These are phyloP conservation scores for Hiodon tergisus DNA, from an alignment of 2,113 vertebrate species.

Conservation along the genomic window DNA sequence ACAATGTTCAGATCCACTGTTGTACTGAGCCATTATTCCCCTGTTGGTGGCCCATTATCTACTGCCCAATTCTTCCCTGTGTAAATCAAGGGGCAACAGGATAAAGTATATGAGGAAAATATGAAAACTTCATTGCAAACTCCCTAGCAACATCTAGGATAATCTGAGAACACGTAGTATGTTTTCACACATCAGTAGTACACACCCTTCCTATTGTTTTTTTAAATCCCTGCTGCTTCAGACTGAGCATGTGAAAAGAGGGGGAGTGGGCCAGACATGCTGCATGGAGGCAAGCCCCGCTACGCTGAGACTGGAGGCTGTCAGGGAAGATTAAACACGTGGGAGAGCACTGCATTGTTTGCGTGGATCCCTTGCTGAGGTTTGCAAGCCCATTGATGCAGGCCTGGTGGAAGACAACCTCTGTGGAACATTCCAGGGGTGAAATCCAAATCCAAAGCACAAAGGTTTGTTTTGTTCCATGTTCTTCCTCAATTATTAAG, in stretches of 20 bases:
- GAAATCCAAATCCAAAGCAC: neutral
- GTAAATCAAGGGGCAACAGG: too few species aligned
- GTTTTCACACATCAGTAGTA: too few species aligned
- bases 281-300: conserved; percentile 8
- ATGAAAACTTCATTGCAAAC: too few species aligned
- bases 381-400: neutral
- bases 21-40: too few species aligned
- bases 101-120: too few species aligned
- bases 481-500: neutral
- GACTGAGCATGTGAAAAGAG: conserved; percentile 14
- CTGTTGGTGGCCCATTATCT: too few species aligned
- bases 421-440: neutral
- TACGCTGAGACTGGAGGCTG: conserved; percentile 30
- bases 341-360: conserved; percentile 6
- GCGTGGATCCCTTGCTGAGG: neutral
- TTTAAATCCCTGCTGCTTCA: neutral
- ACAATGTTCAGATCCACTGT: too few species aligned
- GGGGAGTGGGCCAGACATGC: conserved; percentile 7
- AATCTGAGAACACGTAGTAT: too few species aligned
- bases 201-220: too few species aligned
- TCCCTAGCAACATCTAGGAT: too few species aligned
- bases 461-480: neutral
- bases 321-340: conserved; percentile 26
- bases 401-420: conserved; percentile 2
- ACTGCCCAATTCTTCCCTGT: too few species aligned